These are phyloP conservation scores for Enteromius treurensis DNA, from an alignment of 2,797 vertebrate species.

Conservation along the genomic window DNA sequence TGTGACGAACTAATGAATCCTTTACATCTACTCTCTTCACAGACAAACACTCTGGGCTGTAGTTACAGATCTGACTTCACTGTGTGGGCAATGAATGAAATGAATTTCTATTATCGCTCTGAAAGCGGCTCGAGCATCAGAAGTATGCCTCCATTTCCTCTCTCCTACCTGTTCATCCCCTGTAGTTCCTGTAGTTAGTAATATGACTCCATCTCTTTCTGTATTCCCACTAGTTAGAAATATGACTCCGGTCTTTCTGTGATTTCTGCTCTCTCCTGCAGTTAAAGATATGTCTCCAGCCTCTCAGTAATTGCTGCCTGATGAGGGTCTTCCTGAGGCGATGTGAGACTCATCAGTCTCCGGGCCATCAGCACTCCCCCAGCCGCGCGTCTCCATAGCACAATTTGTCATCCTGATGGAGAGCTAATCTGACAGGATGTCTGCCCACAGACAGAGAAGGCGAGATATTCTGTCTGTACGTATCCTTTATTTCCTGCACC, in stretches of 20 bases:
- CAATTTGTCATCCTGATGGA: conserved; percentile 65
- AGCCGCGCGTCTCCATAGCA: conserved; percentile 53
- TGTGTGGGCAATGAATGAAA: neutral
- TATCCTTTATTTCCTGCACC: conserved; percentile 16
- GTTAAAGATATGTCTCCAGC: conserved; percentile 44
- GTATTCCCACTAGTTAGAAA: conserved; percentile 29
- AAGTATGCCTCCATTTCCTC: neutral
- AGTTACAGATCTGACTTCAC: neutral
- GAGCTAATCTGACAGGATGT: conserved; percentile 63
- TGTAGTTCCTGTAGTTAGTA: conserved; percentile 19
- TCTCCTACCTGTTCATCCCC: conserved; percentile 26
- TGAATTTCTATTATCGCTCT: neutral
- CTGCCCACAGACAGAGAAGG: conserved; percentile 52
- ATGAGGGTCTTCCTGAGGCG: conserved; percentile 57
- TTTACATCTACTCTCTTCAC: neutral
- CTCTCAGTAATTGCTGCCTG: conserved; percentile 60
- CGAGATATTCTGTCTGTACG: conserved; percentile 48
- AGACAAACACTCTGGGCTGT: conserved; percentile 1
- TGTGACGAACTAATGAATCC: conserved; percentile 10
- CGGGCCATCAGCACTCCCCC: conserved; percentile 41
- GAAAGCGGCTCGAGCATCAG: neutral
- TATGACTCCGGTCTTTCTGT: conserved; percentile 7
- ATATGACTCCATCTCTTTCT: conserved; percentile 21
- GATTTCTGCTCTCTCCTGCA: conserved; percentile 30
- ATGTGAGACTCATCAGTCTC: conserved; percentile 58